Base-by-base conservation (phyloP, 1,140 invertebrate species). In the Polypedilum vanderplanki region DNA sequence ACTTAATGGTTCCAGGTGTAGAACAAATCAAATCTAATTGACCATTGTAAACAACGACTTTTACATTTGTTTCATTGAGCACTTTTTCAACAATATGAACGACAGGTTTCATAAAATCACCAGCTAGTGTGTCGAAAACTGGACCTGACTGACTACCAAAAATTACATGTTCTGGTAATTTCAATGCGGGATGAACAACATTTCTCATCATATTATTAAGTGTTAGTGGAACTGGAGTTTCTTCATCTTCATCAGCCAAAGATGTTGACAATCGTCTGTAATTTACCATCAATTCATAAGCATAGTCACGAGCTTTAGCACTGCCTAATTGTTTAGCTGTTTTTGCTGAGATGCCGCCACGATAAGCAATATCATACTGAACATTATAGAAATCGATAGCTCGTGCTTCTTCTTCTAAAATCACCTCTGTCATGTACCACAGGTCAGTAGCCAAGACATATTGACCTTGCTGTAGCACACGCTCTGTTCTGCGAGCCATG, bases 61-160 rank as follows among this genome's bases (percentile, higher is more conserved):
- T 83, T 0, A 80, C 75, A 7, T 78, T 78, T 0, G 91, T 93
- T 75, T 88, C 86, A 76, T 91, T 88, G 10, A 95, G 80, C n/a
- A 91, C 79, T 74, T 83, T 82, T 79, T 89, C 87, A 83, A 94
- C 93, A 78, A 88, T 85, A 70, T 89, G 79, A 10, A 88, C 87
- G 24, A 91, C 92, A 12, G 93, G 91, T 79, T 92, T 93, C 93
- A 96, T 95, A 78, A 95, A 95, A 79, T 95, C 93, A 18, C 77
- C 87, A 17, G 75, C 77, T 33, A 93, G 85, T 12, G 79, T 81
- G 41, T 79, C 75, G 80, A 94, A 94, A 0, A 95, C 92, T 0
- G 75, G 24, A 4, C 77, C 76, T 7, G 86, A 86, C 78, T 90
- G 88, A 7, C 78, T 80, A 57, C 87, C 88, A 88, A 91, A 94